Base-by-base conservation (phyloP, 2,113 vertebrate genomes). In the Perca schrenkii region DNA sequence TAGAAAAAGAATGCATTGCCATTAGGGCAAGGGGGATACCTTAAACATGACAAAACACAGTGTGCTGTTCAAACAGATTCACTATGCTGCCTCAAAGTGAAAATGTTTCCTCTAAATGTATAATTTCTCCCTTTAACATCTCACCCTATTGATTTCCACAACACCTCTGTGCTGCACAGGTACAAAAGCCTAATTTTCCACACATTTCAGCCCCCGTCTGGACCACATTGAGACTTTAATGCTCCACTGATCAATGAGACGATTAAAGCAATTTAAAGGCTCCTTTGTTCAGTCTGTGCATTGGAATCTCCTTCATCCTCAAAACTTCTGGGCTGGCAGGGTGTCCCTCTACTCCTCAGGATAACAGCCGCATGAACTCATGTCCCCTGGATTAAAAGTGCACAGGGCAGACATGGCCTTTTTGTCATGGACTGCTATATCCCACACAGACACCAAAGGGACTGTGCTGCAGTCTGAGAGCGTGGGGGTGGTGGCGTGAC, bases 161-260 rank as follows among this genome's bases (percentile, higher is more conserved):
- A 19, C 64, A 68, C n/a, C 72, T 85, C 77, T 65, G 49, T 36
- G 73, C 63, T 74, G 54, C 36, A 62, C 25, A 69, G 77, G 22
- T 74, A 77, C 71, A 80, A 85, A 80, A 77, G 60, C 54, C 64
- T 67, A 15, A 82, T 83, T 85, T 43, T 83, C 62, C 67, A 79
- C 64, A 64, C 71, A 57, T 66, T 79, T 47, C 77, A 61, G 52
- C 60, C 46, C 12, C 3, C 0, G 79, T 66, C 74, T 80, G 53
- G 77, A 80, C 67, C 74, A 57, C 74, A 79, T 46, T 60, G 78
- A 88, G 81, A 87, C 72, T 91, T 84, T 88, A 87, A 87, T 80
- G 86, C 90, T 86, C 73, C 84, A 76, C 73, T 65, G 82, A 92
- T 93, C 89, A 91, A 90, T 90, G 89, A 63, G 52, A 52, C 47